Percentiles rank a stretch among this genome's conserved stretches.
These are phyloP conservation scores for Tragelaphus oryx DNA, from an alignment of 2,797 vertebrate species.

Conservation along the genomic window DNA sequence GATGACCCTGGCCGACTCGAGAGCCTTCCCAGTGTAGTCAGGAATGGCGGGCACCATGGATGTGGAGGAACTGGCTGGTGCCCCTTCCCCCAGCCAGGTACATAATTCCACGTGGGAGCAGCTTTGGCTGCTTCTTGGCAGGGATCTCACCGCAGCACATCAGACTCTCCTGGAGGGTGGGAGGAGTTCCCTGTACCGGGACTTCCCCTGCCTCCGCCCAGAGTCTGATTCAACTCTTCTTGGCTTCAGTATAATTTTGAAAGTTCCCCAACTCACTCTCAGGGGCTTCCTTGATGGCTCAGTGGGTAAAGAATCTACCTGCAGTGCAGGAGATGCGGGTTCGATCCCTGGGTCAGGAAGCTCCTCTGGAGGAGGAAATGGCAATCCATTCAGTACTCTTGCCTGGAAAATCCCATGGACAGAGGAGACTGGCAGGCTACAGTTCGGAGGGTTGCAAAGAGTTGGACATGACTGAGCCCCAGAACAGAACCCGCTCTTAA, in stretches of 20 bases:
- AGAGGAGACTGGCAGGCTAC: background rate
- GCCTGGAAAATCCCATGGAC: background rate
- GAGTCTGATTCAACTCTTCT: background rate
- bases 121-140: background rate
- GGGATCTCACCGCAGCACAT: background rate
- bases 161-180: background rate
- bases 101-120: background rate
- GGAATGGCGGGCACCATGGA: background rate
- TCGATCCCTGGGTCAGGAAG: background rate
- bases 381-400: background rate
- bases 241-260: background rate
- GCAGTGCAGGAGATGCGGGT: background rate
- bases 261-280: background rate
- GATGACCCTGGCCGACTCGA: background rate
- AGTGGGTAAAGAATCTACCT: background rate
- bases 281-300: background rate
- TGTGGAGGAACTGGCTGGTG: background rate
- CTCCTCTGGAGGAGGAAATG: background rate
- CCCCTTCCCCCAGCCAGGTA: background rate
- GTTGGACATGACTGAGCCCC: background rate
- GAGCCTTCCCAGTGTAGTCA: background rate
- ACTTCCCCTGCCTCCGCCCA: rapidly evolving
- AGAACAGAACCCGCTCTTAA: background rate
- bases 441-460: background rate
- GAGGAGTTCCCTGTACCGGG: no score